Evolutionary conservation across 2,113 vertebrate genomes (phyloP).

Genomic region (Picathartes gymnocephalus): DNA sequence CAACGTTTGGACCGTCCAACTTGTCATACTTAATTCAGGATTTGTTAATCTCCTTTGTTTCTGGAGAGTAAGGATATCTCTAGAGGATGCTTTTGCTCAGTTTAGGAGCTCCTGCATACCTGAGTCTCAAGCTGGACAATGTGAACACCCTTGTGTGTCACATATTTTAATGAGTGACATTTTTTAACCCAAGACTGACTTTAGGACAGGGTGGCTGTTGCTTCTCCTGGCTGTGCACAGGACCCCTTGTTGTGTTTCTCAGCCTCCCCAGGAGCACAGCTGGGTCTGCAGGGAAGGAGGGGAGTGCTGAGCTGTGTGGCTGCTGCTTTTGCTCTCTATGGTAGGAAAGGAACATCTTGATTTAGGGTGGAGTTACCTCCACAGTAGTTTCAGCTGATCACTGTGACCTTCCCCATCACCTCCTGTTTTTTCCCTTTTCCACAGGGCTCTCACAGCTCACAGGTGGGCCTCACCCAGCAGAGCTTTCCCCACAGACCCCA

Average conservation of each 20-base stretch:
- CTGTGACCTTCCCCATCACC: background rate
- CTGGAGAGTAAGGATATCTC: background rate
- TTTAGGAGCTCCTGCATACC: background rate
- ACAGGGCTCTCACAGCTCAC: background rate
- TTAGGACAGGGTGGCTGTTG: background rate
- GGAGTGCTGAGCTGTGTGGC: background rate
- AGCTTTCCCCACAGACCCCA: background rate
- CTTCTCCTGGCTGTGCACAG: background rate
- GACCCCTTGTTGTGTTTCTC: background rate
- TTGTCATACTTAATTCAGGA: background rate
- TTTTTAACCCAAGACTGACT: background rate
- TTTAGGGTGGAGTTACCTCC: background rate
- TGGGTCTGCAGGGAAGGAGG: background rate
- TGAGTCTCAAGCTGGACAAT: background rate
- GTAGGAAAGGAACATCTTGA: background rate
- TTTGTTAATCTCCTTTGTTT: background rate
- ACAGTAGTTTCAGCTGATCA: background rate
- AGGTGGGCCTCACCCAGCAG: background rate
- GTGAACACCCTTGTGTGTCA: background rate
- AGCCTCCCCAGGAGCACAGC: background rate
- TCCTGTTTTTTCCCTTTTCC: background rate
- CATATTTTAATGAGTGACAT: background rate
- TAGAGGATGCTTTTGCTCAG: background rate
- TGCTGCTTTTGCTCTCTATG: background rate
- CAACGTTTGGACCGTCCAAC: fast-evolving